Conservation (phyloP, 2,113 vertebrate genomes). For the Aviceda subcristata region DNA sequence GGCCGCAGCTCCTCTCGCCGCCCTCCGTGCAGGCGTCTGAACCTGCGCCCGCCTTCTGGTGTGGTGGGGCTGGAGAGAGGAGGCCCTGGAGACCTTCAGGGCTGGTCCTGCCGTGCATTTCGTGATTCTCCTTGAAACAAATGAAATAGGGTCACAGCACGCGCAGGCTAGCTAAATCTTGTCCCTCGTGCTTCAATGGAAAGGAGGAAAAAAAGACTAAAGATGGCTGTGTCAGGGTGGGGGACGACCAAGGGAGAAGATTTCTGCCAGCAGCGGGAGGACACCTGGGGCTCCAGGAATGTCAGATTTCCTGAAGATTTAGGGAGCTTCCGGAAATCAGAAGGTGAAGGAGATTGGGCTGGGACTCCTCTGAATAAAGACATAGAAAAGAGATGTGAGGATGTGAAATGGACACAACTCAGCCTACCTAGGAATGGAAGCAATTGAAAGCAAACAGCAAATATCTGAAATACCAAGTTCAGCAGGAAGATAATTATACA, state of each 20-base stretch:
- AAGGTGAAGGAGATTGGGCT: background rate
- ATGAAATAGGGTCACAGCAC: background rate
- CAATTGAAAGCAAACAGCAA: background rate
- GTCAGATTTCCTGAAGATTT: background rate
- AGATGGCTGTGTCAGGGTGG: background rate
- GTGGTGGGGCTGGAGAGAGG: background rate
- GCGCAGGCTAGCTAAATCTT: background rate
- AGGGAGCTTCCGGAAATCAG: background rate
- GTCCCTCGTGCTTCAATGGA: background rate
- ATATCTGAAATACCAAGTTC: background rate
- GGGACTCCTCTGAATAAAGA: background rate
- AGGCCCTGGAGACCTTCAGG: background rate
- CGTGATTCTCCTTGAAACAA: background rate
- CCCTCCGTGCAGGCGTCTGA: fast-evolving
- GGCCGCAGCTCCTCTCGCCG: background rate
- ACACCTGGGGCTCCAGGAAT: background rate
- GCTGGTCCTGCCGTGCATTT: background rate
- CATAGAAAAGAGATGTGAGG: background rate
- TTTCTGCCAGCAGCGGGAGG: slow-evolving; percentile 4
- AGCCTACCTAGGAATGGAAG: background rate
- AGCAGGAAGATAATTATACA: background rate
- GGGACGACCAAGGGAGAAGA: background rate
- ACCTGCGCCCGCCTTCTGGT: background rate
- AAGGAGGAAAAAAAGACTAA: background rate
- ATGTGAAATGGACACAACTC: background rate